These are phyloP conservation scores for Drosophila villosipedis DNA, from an alignment of 2,888 invertebrate genomes.

Conservation along the genomic window DNA sequence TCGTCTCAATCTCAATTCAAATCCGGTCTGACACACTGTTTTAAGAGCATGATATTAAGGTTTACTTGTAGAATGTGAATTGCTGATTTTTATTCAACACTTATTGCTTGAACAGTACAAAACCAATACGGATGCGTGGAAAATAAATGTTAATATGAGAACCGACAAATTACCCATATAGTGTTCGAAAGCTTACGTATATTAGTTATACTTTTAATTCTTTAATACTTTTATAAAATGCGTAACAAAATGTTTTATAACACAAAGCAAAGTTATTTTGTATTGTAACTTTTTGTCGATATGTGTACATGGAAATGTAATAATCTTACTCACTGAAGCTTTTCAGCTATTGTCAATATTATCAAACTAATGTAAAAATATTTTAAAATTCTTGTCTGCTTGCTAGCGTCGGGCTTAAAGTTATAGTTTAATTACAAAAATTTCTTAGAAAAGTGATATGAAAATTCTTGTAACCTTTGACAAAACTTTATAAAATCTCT, in stretches of 20 bases:
- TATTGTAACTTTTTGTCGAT: conserved; percentile 47
- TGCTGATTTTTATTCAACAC: not conserved
- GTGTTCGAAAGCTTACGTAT: not conserved
- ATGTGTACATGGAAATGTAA: conserved; percentile 35
- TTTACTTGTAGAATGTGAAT: not conserved
- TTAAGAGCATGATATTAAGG: not conserved
- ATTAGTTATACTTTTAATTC: conserved; percentile 8
- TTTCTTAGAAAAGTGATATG: conserved; percentile 8
- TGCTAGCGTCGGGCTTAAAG: conserved; percentile 9
- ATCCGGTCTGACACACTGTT: not conserved
- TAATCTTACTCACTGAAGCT: conserved; percentile 24
- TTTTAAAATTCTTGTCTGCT: conserved; percentile 15
- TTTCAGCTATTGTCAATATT: conserved; percentile 21
- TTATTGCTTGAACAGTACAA: not conserved
- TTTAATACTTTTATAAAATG: conserved; percentile 63
- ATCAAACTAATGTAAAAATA: conserved; percentile 18
- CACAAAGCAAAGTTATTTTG: conserved; percentile 42
- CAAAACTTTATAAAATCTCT: conserved; percentile 1
- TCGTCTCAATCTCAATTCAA: not conserved
- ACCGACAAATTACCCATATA: not conserved
- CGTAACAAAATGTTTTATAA: conserved; percentile 20
- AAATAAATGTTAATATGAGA: not conserved
- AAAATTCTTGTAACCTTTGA: conserved; percentile 1
- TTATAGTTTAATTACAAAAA: conserved; percentile 21
- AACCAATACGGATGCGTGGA: not conserved